Evolutionary conservation across 2,113 vertebrate genomes (phyloP), one percentile per base, ranked within the genome.

Genomic region (Poicephalus gulielmi): DNA sequence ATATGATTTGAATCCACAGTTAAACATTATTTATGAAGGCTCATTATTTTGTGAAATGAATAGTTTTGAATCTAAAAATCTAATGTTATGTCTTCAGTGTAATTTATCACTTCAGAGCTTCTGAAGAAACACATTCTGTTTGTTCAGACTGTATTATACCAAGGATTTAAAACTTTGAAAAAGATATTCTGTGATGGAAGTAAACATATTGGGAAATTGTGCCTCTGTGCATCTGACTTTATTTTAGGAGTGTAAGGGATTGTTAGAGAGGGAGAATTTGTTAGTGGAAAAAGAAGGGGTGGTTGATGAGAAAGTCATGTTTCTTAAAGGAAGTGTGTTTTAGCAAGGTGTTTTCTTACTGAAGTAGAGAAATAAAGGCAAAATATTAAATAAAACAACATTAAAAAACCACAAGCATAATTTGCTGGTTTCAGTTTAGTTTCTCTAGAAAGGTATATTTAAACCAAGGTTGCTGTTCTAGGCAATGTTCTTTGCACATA

Each of bases 341-440:
- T 75, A 63, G 20, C 17, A 68, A 62, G 69, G 22, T 2, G 1
- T 53, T 86, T 74, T 28, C 18, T 46, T 59, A 60, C n/a, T 49
- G 63, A 19, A 43, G 5, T 33, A 28, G 28, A 47, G 27, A 17
- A 2, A 22, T 35, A 92, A 77, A 25, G 3, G 1, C 7, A 55
- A 73, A 78, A 59, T 6, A 13, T 59, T 37, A 37, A 62, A 41
- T 67, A 67, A 91, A 95, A 30, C 10, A 63, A 28, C 31, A 30
- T 85, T 1, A 5, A 76, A 79, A 17, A 7, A 4, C 0, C 19
- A 0, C 11, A 35, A 49, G 8, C 37, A 20, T 52, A 0, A 49
- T 33, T 81, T 53, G 19, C 12, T 75, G 7, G 2, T 20, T 85
- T 70, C 28, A 82, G 35, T 87, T 64, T 79, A 17, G 2, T 77